Percentiles rank a stretch among this genome's conserved stretches.
Evolutionary conservation across 2,888 invertebrate species (phyloP).

Genomic region (Drosophila mulleri): DNA sequence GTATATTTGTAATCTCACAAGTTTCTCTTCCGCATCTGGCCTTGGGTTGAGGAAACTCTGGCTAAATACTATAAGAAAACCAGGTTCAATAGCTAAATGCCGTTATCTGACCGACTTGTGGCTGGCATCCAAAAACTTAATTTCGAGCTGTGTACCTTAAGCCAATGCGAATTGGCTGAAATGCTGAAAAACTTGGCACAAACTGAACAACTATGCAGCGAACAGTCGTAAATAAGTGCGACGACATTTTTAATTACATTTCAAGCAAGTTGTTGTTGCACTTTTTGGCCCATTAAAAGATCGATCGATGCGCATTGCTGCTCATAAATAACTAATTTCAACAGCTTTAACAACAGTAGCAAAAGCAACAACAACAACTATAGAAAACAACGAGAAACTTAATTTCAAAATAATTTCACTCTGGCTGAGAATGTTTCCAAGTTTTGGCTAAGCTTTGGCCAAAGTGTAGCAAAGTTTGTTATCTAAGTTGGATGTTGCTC

Average conservation of each 20-base stretch:
- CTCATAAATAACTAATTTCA: slow-evolving; percentile 74
- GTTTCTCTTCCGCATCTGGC: neutral
- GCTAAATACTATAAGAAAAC: neutral
- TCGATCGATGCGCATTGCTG: slow-evolving; percentile 75
- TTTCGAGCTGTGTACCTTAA: slow-evolving; percentile 20
- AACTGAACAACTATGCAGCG: slow-evolving; percentile 55
- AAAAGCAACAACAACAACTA: slow-evolving; percentile 28
- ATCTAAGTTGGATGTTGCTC: slow-evolving; percentile 38
- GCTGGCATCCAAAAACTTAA: slow-evolving; percentile 6
- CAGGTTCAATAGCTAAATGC: neutral
- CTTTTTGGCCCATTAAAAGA: slow-evolving; percentile 45
- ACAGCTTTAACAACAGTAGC: slow-evolving; percentile 31
- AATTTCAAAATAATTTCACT: slow-evolving; percentile 73
- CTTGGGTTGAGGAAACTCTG: neutral
- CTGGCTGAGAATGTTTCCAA: slow-evolving; percentile 44
- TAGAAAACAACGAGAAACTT: slow-evolving; percentile 59
- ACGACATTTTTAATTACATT: slow-evolving; percentile 81
- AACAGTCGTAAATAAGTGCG: slow-evolving; percentile 80
- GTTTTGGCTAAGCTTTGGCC: slow-evolving; percentile 55
- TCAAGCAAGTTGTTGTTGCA: slow-evolving; percentile 54
- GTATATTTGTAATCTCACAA: neutral
- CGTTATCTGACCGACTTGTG: neutral
- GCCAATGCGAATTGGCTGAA: slow-evolving; percentile 17
- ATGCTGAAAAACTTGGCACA: slow-evolving; percentile 46
- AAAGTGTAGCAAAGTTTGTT: slow-evolving; percentile 60